Conservation (phyloP, 1,140 invertebrate species). For the Gonatopus flavifemur region DNA sequence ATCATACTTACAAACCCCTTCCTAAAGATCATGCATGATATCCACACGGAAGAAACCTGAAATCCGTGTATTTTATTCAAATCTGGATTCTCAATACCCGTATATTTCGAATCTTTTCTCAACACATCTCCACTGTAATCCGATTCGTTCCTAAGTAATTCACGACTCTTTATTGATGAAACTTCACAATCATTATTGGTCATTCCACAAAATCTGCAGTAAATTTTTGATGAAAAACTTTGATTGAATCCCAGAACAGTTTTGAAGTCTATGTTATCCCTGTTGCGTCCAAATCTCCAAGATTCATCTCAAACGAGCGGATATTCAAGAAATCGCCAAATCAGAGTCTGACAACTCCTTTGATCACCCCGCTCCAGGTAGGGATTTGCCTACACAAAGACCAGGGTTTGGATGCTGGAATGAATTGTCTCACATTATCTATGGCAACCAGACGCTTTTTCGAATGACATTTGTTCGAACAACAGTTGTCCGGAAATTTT, state of each 20-base stretch:
- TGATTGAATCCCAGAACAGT: conserved; percentile 19
- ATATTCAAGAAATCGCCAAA: too few species aligned
- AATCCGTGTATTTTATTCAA: conserved; percentile 17
- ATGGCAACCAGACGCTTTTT: too few species aligned
- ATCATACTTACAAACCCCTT: neutral
- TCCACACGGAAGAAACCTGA: conserved; percentile 12
- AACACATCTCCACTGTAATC: conserved; percentile 15
- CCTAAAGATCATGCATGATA: conserved; percentile 18
- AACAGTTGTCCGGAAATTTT: too few species aligned
- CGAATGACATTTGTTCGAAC: too few species aligned
- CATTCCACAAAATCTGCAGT: conserved; percentile 23
- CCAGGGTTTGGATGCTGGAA: too few species aligned
- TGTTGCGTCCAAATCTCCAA: too few species aligned
- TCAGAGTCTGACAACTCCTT: too few species aligned
- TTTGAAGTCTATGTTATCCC: conserved; percentile 27
- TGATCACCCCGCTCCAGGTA: too few species aligned
- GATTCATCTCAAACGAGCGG: too few species aligned
- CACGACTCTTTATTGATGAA: neutral
- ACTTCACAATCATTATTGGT: conserved; percentile 4
- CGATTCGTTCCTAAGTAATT: conserved; percentile 4
- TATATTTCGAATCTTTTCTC: conserved; percentile 10
- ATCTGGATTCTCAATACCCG: conserved; percentile 15
- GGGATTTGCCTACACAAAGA: too few species aligned
- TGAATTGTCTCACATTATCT: too few species aligned
- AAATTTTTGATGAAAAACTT: conserved; percentile 15